phyloP scores from a whole-genome alignment of 2,888 invertebrate species.

The Protula sp. region DNA sequence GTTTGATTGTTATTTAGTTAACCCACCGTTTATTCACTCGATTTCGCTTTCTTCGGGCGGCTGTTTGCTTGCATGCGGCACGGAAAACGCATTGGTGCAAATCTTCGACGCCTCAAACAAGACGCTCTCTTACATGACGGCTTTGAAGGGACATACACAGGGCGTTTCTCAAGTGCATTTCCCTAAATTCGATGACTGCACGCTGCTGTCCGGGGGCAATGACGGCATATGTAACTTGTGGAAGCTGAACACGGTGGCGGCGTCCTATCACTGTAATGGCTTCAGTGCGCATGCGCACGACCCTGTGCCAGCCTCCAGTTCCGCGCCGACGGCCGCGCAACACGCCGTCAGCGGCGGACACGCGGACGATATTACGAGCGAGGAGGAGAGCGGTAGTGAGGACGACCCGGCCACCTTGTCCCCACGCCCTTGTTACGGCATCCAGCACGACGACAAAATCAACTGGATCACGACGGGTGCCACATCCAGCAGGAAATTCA shows the following conservation, averaged over 20 bases:
- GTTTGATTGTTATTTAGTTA: conserved; percentile 39
- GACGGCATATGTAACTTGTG: conserved; percentile 38
- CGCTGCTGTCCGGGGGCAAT: conserved; percentile 43
- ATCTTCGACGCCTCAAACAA: conserved; percentile 38
- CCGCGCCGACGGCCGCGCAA: not conserved
- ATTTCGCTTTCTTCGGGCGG: conserved; percentile 27
- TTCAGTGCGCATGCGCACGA: not conserved
- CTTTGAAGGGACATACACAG: conserved; percentile 41
- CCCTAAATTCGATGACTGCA: conserved; percentile 24
- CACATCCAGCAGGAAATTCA: conserved; percentile 20
- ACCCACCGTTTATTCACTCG: conserved; percentile 47
- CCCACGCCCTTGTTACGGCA: conserved; percentile 1
- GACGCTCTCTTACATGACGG: conserved; percentile 31
- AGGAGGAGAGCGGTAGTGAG: not conserved
- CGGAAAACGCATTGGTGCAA: conserved; percentile 45
- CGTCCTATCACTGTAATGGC: not conserved
- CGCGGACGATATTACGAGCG: not conserved
- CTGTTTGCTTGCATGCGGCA: conserved; percentile 32
- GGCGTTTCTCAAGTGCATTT: conserved; percentile 50
- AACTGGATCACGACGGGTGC: conserved; percentile 44
- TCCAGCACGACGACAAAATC: conserved; percentile 37
- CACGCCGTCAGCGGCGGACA: not conserved
- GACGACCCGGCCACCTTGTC: not conserved
- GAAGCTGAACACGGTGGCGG: conserved; percentile 27
- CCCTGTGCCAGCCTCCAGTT: not conserved